Evolutionary conservation across 2,113 vertebrate species (phyloP).

Genomic region (Cephalopholis sonnerati): DNA sequence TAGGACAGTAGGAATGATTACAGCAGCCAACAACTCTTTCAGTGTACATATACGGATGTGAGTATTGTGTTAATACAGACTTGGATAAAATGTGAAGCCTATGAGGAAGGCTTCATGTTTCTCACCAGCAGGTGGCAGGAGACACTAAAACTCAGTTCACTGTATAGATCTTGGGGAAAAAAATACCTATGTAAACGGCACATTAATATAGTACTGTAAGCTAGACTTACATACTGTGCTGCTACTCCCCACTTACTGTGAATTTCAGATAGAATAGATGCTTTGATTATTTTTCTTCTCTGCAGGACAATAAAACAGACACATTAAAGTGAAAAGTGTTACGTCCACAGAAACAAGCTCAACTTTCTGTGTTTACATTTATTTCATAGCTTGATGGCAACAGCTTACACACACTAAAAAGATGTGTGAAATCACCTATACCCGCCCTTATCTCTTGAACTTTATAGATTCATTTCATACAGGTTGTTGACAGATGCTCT

Average conservation of each 20-base stretch:
- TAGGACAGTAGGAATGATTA: background rate
- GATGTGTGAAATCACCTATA: background rate
- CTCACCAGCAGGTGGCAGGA: constrained; percentile 81
- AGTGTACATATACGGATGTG: background rate
- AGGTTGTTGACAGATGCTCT: background rate
- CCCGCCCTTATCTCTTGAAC: background rate
- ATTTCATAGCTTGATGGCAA: background rate
- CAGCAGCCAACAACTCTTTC: background rate
- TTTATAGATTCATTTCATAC: constrained; percentile 9
- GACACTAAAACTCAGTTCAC: constrained; percentile 45
- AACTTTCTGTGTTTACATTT: background rate
- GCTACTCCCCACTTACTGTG: background rate
- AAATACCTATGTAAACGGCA: background rate
- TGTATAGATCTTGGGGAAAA: constrained; percentile 11
- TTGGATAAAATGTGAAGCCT: background rate
- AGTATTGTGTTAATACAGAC: background rate
- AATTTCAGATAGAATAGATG: background rate
- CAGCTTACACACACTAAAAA: background rate
- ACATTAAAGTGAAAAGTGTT: background rate
- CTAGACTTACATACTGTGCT: background rate
- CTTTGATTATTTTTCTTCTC: background rate
- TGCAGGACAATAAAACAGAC: background rate
- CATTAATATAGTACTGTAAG: background rate
- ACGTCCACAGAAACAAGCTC: background rate
- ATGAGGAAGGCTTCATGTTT: background rate